Percentiles rank a stretch among this genome's conserved stretches.
Evolutionary conservation across 2,113 vertebrate genomes (phyloP).

Genomic region (Ellobius talpinus): DNA sequence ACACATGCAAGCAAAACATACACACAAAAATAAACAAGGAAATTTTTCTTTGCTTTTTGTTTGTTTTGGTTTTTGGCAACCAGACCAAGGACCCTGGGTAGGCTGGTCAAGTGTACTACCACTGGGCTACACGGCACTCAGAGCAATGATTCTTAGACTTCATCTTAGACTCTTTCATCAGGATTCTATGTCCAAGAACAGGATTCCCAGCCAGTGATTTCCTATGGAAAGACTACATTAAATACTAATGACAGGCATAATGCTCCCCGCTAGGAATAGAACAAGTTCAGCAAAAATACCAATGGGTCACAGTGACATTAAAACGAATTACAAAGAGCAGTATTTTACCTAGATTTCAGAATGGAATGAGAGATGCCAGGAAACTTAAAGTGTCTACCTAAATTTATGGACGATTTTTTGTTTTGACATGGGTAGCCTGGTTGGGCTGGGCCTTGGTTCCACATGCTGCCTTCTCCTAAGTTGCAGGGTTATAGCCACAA

Average conservation of each 20-base stretch:
- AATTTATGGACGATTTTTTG: background rate
- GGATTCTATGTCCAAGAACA: background rate
- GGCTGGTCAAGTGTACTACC: background rate
- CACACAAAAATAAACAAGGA: background rate
- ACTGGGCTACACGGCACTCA: background rate
- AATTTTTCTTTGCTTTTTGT: background rate
- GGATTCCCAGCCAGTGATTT: background rate
- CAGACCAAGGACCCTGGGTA: background rate
- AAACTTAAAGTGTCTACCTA: constrained; percentile 38
- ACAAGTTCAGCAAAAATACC: background rate
- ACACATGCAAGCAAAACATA: background rate
- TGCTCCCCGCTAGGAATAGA: background rate
- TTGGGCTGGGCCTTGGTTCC: background rate
- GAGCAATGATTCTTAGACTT: background rate
- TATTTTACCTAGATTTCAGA: background rate
- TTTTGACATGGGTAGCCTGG: background rate
- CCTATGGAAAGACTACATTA: background rate
- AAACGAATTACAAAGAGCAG: background rate
- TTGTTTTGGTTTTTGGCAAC: background rate
- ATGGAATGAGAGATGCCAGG: background rate
- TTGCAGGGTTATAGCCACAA: background rate
- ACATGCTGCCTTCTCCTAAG: background rate
- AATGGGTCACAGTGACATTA: background rate
- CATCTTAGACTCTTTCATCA: background rate
- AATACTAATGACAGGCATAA: background rate